Conservation (phyloP, 2,797 vertebrate species). For the Apogon talboti region DNA sequence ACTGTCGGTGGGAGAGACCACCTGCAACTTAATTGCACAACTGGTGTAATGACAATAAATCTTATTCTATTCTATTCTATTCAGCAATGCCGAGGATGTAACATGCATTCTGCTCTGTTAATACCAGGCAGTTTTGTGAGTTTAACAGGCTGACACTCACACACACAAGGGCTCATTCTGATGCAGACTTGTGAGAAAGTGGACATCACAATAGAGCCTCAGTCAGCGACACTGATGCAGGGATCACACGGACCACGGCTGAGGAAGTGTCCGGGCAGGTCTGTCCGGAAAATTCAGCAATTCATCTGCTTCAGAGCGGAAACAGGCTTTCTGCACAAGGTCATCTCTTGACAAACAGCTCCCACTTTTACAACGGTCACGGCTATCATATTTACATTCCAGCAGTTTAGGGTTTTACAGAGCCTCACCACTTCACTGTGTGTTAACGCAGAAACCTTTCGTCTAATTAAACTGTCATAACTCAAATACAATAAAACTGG, state of each 20-base stretch:
- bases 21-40: too few relatives aligned
- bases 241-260: conserved; percentile 38
- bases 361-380: conserved; percentile 16
- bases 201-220: conserved; percentile 48
- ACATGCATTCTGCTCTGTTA: conserved; percentile 2
- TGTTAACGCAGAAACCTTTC: too few relatives aligned
- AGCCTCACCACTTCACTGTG: neutral
- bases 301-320: conserved; percentile 76
- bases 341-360: conserved; percentile 70
- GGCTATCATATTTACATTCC: conserved; percentile 19
- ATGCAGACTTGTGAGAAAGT: conserved; percentile 43
- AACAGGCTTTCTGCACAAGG: conserved; percentile 79
- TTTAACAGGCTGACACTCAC: conserved; percentile 4
- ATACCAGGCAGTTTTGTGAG: conserved; percentile 13
- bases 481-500: too few relatives aligned
- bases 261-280: conserved; percentile 76
- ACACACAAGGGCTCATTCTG: conserved; percentile 16
- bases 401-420: conserved; percentile 13
- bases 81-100: neutral
- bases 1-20: too few relatives aligned
- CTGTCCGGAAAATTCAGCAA: conserved; percentile 73
- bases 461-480: too few relatives aligned
- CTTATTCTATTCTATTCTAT: too few relatives aligned
- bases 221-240: conserved; percentile 37
- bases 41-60: too few relatives aligned